Conservation (phyloP, 2,797 vertebrate genomes). For the Catharus ustulatus region DNA sequence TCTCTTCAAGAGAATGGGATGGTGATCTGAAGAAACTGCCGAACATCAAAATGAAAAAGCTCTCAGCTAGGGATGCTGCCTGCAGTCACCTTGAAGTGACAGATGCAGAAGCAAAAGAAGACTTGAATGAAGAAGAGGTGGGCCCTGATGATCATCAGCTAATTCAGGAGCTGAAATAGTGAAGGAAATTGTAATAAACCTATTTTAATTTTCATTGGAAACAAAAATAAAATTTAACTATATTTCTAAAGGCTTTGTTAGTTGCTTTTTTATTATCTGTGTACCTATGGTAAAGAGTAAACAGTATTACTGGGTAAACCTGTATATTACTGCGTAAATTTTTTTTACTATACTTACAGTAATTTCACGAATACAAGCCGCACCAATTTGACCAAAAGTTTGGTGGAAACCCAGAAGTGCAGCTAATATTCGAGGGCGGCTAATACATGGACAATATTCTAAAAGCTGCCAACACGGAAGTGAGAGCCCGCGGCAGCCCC, state of each 20-base stretch:
- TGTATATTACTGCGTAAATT: background rate
- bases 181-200: conserved; percentile 41
- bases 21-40: conserved; percentile 93
- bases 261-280: background rate
- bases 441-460: no score
- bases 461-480: no score
- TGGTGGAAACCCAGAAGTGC: no score
- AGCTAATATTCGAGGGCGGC: no score
- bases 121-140: conserved; percentile 29
- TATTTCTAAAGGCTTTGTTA: background rate
- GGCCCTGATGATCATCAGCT: conserved; percentile 17
- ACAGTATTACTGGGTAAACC: background rate
- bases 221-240: conserved; percentile 22
- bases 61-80: conserved; percentile 79
- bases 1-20: conserved; percentile 87
- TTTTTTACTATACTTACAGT: background rate
- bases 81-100: conserved; percentile 43
- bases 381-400: no score
- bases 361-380: no score
- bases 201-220: conserved; percentile 22
- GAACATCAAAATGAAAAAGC: conserved; percentile 91
- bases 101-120: conserved; percentile 39
- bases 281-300: background rate
- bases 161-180: conserved; percentile 38
- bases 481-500: no score